Percentiles rank a stretch among this genome's conserved stretches.
Conservation (phyloP, 2,797 vertebrate genomes). For the Centropyge bicolor region DNA sequence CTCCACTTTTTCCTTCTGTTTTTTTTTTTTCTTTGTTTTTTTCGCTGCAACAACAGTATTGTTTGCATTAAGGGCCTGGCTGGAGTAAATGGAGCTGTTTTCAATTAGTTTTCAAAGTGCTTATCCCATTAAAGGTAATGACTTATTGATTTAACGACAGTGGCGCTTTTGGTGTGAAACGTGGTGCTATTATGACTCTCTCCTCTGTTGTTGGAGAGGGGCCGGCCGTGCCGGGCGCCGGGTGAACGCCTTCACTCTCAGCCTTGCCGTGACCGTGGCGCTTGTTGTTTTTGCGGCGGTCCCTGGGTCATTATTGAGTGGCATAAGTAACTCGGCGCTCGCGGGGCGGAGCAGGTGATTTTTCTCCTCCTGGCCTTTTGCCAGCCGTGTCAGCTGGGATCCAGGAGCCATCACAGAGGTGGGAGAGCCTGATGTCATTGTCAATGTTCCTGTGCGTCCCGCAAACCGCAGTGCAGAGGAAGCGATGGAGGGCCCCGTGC, state of each 20-base stretch:
- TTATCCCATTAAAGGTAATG: constrained; percentile 99
- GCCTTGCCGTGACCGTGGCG: constrained; percentile 38
- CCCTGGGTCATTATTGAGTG: constrained; percentile 74
- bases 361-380: constrained; percentile 67
- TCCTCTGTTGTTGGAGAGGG: constrained; percentile 75
- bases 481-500: constrained; percentile 72
- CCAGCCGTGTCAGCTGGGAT: constrained; percentile 77
- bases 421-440: constrained; percentile 82
- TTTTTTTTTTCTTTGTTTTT: constrained; percentile 58
- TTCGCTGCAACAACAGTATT: constrained; percentile 83
- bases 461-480: constrained; percentile 83
- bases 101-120: constrained; percentile 99
- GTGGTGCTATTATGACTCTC: constrained; percentile 88
- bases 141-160: constrained; percentile 99
- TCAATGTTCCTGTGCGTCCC: constrained; percentile 77
- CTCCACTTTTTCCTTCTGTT: constrained; percentile 26
- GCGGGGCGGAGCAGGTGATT: constrained; percentile 69
- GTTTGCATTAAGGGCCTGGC: constrained; percentile 91
- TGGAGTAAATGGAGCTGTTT: constrained; percentile 98
- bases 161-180: constrained; percentile 96
- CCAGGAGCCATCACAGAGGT: constrained; percentile 73
- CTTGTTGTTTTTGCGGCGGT: constrained; percentile 53
- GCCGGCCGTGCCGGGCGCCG: constrained; percentile 50
- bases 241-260: constrained; percentile 59
- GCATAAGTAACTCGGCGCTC: constrained; percentile 73